phyloP scores from a whole-genome alignment of 2,888 invertebrate genomes.

The Ormyrus labotus region DNA sequence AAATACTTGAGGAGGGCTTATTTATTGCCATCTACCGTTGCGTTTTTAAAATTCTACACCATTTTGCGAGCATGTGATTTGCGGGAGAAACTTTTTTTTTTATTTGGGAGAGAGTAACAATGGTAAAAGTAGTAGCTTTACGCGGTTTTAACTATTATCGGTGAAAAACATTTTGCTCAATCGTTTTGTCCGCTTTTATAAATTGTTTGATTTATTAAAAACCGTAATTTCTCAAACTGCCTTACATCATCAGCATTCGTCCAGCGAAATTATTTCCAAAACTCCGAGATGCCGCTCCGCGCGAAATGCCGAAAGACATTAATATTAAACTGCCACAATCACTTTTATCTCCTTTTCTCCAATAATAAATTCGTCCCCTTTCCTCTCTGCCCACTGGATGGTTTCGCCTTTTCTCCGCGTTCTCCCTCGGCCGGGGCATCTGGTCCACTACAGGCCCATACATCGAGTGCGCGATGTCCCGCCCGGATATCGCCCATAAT shows the following conservation, averaged over 20 bases:
- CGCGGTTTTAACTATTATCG: no score
- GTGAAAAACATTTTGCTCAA: no score
- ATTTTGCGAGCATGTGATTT: no score
- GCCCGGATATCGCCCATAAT: constrained; percentile 74
- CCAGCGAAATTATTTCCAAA: no score
- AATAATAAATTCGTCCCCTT: not conserved
- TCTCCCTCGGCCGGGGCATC: constrained; percentile 39
- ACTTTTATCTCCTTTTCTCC: constrained; percentile 1
- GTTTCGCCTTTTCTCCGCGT: not conserved
- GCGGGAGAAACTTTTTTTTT: no score
- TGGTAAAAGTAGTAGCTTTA: no score
- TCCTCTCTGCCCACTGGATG: not conserved
- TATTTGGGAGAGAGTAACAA: no score
- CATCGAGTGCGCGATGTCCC: constrained; percentile 69
- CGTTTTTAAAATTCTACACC: not conserved
- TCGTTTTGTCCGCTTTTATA: no score
- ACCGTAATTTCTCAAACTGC: no score
- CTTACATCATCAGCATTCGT: no score
- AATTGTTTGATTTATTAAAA: no score
- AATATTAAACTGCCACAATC: not conserved
- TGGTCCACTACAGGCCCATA: constrained; percentile 30
- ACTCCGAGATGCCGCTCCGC: no score
- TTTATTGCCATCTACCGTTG: not conserved
- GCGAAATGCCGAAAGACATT: not conserved
- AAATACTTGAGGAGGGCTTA: constrained; percentile 22